Percentiles rank a stretch among this genome's conserved stretches.
Evolutionary conservation across 1,140 invertebrate genomes (phyloP).

Genomic region (Eriocheir sinensis): DNA sequence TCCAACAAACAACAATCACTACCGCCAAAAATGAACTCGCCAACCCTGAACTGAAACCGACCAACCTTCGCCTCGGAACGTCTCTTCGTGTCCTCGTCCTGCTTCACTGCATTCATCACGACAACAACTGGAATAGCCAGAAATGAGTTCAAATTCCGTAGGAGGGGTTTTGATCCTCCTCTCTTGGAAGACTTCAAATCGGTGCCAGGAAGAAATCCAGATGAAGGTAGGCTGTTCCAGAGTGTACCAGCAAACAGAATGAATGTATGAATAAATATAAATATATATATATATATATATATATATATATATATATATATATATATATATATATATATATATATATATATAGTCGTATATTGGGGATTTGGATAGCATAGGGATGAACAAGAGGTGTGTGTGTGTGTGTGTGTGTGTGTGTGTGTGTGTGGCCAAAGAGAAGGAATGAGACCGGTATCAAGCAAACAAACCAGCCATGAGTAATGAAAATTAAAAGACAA

Average conservation of each 20-base stretch:
- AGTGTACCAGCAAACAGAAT: background rate
- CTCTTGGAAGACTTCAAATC: background rate
- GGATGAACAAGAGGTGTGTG: background rate
- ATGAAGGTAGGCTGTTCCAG: background rate
- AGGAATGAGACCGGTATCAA: background rate
- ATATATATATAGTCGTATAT: background rate
- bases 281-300: constrained; percentile 53
- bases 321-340: constrained; percentile 31
- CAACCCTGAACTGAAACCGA: too few relatives aligned
- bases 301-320: constrained; percentile 53
- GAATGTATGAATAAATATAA: background rate
- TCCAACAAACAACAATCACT: too few relatives aligned
- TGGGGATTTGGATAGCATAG: background rate
- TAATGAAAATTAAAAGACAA: background rate
- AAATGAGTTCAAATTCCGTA: background rate
- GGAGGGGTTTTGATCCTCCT: background rate
- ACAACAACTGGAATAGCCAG: background rate
- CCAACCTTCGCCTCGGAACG: too few relatives aligned
- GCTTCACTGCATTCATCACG: background rate
- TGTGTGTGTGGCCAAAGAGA: background rate
- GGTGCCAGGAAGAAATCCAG: background rate
- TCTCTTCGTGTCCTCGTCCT: background rate
- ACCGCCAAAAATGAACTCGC: too few relatives aligned
- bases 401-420: background rate
- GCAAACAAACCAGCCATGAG: background rate